Conservation (phyloP, 2,113 vertebrate genomes). For the Channa argus region DNA sequence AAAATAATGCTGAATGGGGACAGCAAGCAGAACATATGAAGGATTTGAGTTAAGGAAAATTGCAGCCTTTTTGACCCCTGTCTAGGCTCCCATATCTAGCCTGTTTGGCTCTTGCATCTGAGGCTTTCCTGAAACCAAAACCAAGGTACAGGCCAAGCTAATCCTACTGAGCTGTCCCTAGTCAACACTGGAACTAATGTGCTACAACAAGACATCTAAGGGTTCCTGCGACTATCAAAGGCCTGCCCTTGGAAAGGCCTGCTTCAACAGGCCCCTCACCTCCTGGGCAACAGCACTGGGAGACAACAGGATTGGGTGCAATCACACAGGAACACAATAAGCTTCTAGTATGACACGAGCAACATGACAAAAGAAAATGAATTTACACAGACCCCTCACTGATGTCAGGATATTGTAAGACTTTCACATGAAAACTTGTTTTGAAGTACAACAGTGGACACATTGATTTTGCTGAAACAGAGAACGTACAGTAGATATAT, state of each 20-base stretch:
- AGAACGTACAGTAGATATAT: conserved; percentile 30
- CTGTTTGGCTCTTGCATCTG: conserved; percentile 26
- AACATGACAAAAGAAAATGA: conserved; percentile 20
- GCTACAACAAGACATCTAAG: conserved; percentile 73
- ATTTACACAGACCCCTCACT: conserved; percentile 57
- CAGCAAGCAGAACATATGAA: conserved; percentile 22
- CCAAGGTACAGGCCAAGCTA: conserved; percentile 32
- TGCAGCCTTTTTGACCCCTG: conserved; percentile 26
- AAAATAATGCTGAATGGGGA: conserved; percentile 47
- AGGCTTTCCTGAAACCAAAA: conserved; percentile 21
- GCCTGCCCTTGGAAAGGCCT: conserved; percentile 51
- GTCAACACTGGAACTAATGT: conserved; percentile 80
- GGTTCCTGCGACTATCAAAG: conserved; percentile 75
- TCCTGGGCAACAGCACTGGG: conserved; percentile 64
- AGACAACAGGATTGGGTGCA: conserved; percentile 57
- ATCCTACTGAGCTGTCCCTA: conserved; percentile 55
- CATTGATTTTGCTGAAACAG: conserved; percentile 52
- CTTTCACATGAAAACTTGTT: conserved; percentile 34
- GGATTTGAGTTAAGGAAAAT: conserved; percentile 28
- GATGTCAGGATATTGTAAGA: conserved; percentile 61
- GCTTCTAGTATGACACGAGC: conserved; percentile 48
- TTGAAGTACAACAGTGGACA: conserved; percentile 13
- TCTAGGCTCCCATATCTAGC: conserved; percentile 5
- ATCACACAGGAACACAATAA: conserved; percentile 58
- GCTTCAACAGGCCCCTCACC: conserved; percentile 52